phyloP scores from a whole-genome alignment of 2,888 invertebrate species.

The Nomada flava region DNA sequence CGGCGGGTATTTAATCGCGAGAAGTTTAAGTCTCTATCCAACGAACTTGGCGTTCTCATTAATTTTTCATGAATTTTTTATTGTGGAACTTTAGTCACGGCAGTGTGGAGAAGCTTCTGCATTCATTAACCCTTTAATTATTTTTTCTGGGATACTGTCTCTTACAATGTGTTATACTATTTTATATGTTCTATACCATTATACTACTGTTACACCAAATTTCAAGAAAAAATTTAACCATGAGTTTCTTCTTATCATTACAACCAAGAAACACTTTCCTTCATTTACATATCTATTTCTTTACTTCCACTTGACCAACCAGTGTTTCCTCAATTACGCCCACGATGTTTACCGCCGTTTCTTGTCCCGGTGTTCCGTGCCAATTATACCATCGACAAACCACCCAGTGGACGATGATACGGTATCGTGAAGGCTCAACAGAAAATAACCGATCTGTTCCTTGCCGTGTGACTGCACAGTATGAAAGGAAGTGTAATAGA shows the following conservation, averaged over 20 bases:
- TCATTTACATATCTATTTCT: neutral
- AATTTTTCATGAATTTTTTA: constrained; percentile 43
- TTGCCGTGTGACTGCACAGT: constrained; percentile 36
- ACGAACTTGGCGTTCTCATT: constrained; percentile 16
- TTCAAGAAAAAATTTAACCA: too few species aligned
- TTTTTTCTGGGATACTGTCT: constrained; percentile 1
- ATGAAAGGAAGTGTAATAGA: constrained; percentile 65
- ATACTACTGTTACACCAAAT: too few species aligned
- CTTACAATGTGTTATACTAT: neutral
- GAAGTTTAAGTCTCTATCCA: constrained; percentile 16
- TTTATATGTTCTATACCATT: too few species aligned
- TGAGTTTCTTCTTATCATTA: too few species aligned
- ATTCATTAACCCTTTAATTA: constrained; percentile 23
- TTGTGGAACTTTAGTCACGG: constrained; percentile 15
- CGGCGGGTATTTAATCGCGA: neutral
- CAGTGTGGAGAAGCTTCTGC: neutral
- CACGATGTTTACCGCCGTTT: neutral
- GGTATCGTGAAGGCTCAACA: constrained; percentile 23
- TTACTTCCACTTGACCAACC: neutral
- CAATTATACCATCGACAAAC: constrained; percentile 11
- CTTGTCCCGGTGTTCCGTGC: constrained; percentile 7
- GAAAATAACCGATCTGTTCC: constrained; percentile 30
- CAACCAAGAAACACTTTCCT: too few species aligned
- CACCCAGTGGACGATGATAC: neutral
- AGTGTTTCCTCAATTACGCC: neutral